These are phyloP conservation scores for Batillaria attramentaria DNA, from an alignment of 1,140 invertebrate species.

Conservation along the genomic window DNA sequence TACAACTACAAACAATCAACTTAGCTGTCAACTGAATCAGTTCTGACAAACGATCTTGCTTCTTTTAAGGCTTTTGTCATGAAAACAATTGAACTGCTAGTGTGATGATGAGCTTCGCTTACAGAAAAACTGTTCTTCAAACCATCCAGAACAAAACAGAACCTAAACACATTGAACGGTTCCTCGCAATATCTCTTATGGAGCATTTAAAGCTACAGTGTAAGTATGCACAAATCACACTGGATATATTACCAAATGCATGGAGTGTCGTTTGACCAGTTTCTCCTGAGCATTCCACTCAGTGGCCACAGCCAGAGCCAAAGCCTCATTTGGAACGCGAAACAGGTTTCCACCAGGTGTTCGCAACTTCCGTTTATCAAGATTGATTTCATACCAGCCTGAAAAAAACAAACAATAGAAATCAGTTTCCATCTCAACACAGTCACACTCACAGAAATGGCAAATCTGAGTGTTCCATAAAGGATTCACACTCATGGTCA, in stretches of 20 bases:
- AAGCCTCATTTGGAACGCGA: constrained; percentile 85
- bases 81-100: not conserved
- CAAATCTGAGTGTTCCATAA: not conserved
- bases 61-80: too few relatives aligned
- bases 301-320: constrained; percentile 90
- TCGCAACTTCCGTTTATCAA: constrained; percentile 89
- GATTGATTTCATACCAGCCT: constrained; percentile 78
- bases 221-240: constrained; percentile 25
- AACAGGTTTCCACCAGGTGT: constrained; percentile 88
- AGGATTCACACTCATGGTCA: not conserved
- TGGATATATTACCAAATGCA: constrained; percentile 95
- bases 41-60: too few relatives aligned
- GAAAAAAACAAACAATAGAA: constrained; percentile 3
- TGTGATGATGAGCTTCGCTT: not conserved
- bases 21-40: too few relatives aligned
- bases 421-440: not conserved
- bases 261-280: constrained; percentile 82
- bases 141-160: not conserved
- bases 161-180: not conserved
- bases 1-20: too few relatives aligned
- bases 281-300: constrained; percentile 91
- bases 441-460: too few relatives aligned
- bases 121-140: not conserved
- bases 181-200: not conserved
- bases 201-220: not conserved